phyloP scores from a whole-genome alignment of 1,140 invertebrate species.

The Aphelinus atriplicis region DNA sequence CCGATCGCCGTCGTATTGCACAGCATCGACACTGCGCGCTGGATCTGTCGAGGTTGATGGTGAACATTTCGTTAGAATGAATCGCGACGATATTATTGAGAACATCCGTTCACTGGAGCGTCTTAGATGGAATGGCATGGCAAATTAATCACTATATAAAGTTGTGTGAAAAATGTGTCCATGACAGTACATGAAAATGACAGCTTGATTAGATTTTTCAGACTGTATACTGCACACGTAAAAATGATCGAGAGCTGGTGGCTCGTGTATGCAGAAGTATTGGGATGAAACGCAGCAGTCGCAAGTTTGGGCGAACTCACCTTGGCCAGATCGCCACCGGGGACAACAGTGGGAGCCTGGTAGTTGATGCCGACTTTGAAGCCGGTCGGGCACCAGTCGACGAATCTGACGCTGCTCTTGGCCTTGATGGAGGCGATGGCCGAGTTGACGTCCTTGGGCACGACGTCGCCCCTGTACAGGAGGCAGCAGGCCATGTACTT shows the following conservation, averaged over 20 bases:
- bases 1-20: conserved; percentile 66
- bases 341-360: conserved; percentile 46
- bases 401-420: conserved; percentile 70
- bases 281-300: no score
- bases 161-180: background rate
- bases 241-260: no score
- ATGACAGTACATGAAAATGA: background rate
- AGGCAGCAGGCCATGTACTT: conserved; percentile 82
- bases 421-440: conserved; percentile 45
- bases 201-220: no score
- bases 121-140: no score
- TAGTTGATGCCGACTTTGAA: conserved; percentile 78
- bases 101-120: no score
- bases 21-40: conserved; percentile 47
- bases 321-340: conserved; percentile 47
- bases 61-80: background rate
- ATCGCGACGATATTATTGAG: no score
- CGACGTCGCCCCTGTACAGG: conserved; percentile 74
- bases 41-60: conserved; percentile 35
- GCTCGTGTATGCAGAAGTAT: no score
- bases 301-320: conserved; percentile 18
- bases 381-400: conserved; percentile 78
- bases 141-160: background rate
- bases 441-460: conserved; percentile 46
- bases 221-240: no score